Conservation (phyloP, 2,113 vertebrate genomes). For the Salvelinus namaycush region DNA sequence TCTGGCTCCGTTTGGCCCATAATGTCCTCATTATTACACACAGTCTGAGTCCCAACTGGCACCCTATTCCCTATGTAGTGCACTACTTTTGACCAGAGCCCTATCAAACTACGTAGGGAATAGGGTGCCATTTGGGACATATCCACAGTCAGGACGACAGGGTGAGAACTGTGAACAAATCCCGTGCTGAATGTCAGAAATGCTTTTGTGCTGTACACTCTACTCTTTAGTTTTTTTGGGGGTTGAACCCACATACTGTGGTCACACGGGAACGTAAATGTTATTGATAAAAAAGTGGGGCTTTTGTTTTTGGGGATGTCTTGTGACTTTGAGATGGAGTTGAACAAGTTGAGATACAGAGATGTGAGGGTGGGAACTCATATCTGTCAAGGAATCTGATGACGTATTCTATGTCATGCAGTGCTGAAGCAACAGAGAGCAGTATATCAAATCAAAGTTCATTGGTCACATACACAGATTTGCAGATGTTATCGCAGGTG, state of each 20-base stretch:
- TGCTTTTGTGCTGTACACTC: slow-evolving; percentile 45
- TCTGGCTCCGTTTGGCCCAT: slow-evolving; percentile 56
- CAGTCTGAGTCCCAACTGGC: background rate
- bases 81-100: too few relatives aligned
- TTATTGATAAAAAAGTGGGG: background rate
- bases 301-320: background rate
- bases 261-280: background rate
- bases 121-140: too few relatives aligned
- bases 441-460: too few relatives aligned
- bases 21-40: slow-evolving; percentile 69
- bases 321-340: too few relatives aligned
- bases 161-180: slow-evolving; percentile 54
- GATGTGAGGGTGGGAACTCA: too few relatives aligned
- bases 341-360: too few relatives aligned
- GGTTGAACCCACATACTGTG: background rate
- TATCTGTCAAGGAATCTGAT: background rate
- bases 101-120: too few relatives aligned
- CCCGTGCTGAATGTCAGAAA: slow-evolving; percentile 53
- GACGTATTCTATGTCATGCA: slow-evolving; percentile 21
- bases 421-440: slow-evolving; percentile 44
- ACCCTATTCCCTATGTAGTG: too few relatives aligned
- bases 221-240: slow-evolving; percentile 9
- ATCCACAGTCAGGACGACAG: slow-evolving; percentile 9
- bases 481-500: too few relatives aligned
- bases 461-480: too few relatives aligned